These are phyloP conservation scores for Galaxea fascicularis DNA, from an alignment of 92 coral and sea anemone species.

Conservation along the genomic window DNA sequence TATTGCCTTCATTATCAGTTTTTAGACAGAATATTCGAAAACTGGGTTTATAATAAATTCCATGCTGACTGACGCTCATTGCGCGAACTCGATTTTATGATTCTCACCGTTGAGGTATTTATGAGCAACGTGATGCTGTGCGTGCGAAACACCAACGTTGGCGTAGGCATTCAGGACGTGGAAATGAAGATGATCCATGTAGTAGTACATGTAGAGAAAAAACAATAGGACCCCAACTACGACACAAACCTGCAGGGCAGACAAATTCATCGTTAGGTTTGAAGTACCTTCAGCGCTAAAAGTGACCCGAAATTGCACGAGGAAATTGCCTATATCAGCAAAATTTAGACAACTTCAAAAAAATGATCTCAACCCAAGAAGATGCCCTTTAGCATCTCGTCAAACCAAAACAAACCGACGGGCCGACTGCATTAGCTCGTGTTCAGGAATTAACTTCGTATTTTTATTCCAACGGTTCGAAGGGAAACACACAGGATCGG, in stretches of 20 bases:
- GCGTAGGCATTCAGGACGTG: slow-evolving; percentile 98
- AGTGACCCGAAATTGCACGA: not conserved
- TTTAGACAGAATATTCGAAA: too few relatives aligned
- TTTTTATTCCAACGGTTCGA: not conserved
- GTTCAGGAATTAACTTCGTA: too few relatives aligned
- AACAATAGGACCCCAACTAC: slow-evolving; percentile 90
- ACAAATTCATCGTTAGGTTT: not conserved
- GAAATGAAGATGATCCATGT: slow-evolving; percentile 94
- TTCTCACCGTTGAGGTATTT: slow-evolving; percentile 90
- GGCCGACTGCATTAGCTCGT: too few relatives aligned
- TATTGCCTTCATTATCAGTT: too few relatives aligned
- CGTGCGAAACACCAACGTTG: slow-evolving; percentile 89
- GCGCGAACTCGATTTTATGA: too few relatives aligned
- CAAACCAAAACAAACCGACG: not conserved
- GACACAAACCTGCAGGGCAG: slow-evolving; percentile 77
- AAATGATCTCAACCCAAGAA: too few relatives aligned
- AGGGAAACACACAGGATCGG: not conserved
- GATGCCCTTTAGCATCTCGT: not conserved
- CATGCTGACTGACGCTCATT: too few relatives aligned
- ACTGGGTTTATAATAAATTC: too few relatives aligned
- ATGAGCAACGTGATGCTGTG: slow-evolving; percentile 98
- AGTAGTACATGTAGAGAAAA: slow-evolving; percentile 95
- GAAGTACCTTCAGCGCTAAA: not conserved
- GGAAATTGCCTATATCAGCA: not conserved
- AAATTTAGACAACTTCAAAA: too few relatives aligned